Conservation (phyloP, 1,140 invertebrate genomes). For the Caenorhabditis inopinata region DNA sequence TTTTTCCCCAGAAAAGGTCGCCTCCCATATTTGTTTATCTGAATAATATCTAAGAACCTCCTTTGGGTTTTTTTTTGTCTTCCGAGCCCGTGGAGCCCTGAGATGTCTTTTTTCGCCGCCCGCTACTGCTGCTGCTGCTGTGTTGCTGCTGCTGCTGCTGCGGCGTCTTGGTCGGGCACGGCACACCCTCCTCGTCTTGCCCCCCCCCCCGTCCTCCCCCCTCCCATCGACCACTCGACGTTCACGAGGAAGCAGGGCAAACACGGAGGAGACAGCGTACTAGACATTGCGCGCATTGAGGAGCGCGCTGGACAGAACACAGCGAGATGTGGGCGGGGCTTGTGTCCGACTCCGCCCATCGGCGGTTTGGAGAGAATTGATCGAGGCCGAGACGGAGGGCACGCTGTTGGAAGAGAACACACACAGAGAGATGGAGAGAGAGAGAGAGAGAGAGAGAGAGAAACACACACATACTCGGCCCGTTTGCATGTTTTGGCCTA, state of each 20-base stretch:
- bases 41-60: too few relatives aligned
- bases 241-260: slow-evolving; percentile 10
- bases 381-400: slow-evolving; percentile 31
- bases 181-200: neutral
- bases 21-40: neutral
- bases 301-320: neutral
- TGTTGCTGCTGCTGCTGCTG: too few relatives aligned
- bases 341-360: neutral
- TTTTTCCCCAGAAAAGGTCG: too few relatives aligned
- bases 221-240: neutral
- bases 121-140: neutral
- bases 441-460: slow-evolving; percentile 1
- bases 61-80: neutral
- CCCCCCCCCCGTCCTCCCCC: neutral
- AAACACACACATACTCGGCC: slow-evolving; percentile 24
- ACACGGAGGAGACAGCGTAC: neutral
- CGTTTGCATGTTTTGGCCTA: slow-evolving; percentile 24
- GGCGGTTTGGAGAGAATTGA: slow-evolving; percentile 31
- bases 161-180: neutral
- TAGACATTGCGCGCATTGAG: neutral
- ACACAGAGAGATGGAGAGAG: slow-evolving; percentile 1
- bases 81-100: neutral
- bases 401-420: slow-evolving; percentile 31
- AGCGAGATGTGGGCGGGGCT: slow-evolving; percentile 14
- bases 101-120: slow-evolving; percentile 31